A percentile compares a stretch with the other conserved stretches of the same genome.
Conservation (phyloP, 2,888 invertebrate species). For the Anodontia alba region DNA sequence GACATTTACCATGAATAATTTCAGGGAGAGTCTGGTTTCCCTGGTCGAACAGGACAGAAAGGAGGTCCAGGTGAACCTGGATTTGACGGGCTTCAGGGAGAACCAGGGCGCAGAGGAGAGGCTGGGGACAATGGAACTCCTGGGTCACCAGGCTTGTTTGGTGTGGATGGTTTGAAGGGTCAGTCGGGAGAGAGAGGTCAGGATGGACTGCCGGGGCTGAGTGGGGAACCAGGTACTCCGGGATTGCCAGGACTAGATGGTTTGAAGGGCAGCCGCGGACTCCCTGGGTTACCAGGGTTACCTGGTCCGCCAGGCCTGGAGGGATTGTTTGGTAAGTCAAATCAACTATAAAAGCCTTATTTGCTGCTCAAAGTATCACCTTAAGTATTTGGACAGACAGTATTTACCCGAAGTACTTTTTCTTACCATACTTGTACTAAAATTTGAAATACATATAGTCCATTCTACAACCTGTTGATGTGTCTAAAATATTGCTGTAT, state of each 20-base stretch:
- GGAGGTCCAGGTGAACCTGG: conserved; percentile 71
- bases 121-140: conserved; percentile 26
- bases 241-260: conserved; percentile 50
- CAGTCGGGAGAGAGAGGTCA: conserved; percentile 29
- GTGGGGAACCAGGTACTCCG: conserved; percentile 65
- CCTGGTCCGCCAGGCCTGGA: conserved; percentile 44
- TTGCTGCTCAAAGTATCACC: too few species aligned
- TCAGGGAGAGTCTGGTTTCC: conserved; percentile 37
- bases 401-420: too few species aligned
- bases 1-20: too few species aligned
- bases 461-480: too few species aligned
- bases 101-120: conserved; percentile 39
- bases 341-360: too few species aligned
- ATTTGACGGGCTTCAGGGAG: conserved; percentile 61
- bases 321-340: conserved; percentile 47
- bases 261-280: conserved; percentile 35
- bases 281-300: conserved; percentile 44
- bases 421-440: too few species aligned
- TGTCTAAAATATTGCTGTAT: too few species aligned
- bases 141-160: conserved; percentile 37
- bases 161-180: conserved; percentile 46
- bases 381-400: too few species aligned
- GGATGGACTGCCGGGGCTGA: conserved; percentile 59
- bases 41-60: conserved; percentile 51
- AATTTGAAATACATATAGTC: too few species aligned